Evolutionary conservation across 1,140 invertebrate species (phyloP).

Genomic region (Leptinotarsa texana): DNA sequence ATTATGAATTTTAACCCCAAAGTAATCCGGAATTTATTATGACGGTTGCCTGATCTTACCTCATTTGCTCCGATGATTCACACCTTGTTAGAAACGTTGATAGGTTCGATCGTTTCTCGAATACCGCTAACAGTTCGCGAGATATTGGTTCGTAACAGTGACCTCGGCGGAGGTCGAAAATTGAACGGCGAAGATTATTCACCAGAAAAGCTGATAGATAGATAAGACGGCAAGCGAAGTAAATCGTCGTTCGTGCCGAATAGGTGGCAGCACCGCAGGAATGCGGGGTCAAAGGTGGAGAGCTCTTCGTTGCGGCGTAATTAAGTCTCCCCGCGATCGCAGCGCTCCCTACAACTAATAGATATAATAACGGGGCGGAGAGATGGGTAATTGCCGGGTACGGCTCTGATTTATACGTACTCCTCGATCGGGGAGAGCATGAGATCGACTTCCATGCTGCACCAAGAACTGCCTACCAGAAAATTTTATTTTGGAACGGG

Average conservation of each 20-base stretch:
- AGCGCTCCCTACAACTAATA: conserved; percentile 55
- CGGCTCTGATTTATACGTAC: conserved; percentile 53
- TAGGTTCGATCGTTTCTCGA: too few species aligned
- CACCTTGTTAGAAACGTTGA: too few species aligned
- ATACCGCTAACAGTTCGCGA: too few species aligned
- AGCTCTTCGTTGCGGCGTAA: conserved; percentile 52
- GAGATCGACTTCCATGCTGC: conserved; percentile 27
- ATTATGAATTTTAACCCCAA: too few species aligned
- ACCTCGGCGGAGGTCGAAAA: neutral
- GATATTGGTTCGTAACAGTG: neutral
- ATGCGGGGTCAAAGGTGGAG: conserved; percentile 55
- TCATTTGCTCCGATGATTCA: too few species aligned
- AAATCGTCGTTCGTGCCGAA: conserved; percentile 42
- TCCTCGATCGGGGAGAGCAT: conserved; percentile 26
- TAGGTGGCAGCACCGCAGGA: conserved; percentile 50
- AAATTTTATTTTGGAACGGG: conserved; percentile 3
- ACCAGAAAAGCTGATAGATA: conserved; percentile 21
- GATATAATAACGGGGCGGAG: conserved; percentile 56
- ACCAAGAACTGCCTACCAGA: conserved; percentile 29
- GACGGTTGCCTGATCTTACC: too few species aligned
- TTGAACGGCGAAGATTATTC: conserved; percentile 19
- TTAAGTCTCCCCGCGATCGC: conserved; percentile 53
- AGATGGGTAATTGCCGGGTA: conserved; percentile 53
- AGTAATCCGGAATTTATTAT: too few species aligned
- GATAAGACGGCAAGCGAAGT: conserved; percentile 15